Evolutionary conservation across 2,888 invertebrate species (phyloP), one percentile per base, ranked within the genome.

Genomic region (Erebia palarica): DNA sequence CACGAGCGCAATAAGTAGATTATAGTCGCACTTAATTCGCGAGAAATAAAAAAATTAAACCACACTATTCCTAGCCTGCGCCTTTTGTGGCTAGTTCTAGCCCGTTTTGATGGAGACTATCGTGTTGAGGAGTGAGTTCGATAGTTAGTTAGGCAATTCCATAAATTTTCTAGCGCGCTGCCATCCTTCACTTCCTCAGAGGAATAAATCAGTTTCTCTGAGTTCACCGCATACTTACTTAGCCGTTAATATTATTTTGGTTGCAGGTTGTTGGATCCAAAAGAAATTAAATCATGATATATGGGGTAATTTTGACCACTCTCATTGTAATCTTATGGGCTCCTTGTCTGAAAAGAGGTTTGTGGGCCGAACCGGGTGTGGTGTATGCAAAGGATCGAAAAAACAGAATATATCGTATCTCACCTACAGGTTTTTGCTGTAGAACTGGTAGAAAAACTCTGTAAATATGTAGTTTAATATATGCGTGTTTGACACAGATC

Each of bases 351-450:
- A 82, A 75, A 70, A 76, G 77, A 73, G 88, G 85, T 4, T 8
- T 84, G 14, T 88, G 83, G 78, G 74, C 83, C 0, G 58, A 74
- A 2, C 81, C 81, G 0, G 83, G 82, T 0, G 83, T 84, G 0
- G 86, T 88, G 11, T 88, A 81, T 74, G 89, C 88, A 1, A 84
- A 79, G 65, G 89, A 89, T 67, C 80, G 89, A 49, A 84, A 81
- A 65, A 87, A 88, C 73, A 78, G 89, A 8, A 65, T 86, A 8
- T 89, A 82, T 70, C 76, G 77, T 44, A 84, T 89, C 44, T 85
- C 84, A 0, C 81, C 89, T 0, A 85, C 87, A 0, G 82, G 84
- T 16, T 74, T 79, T 42, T 89, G 89, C 74, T 88, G 88, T 75
- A 79, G 79, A 18, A 75, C 69, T 51, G 75, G 73, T n/a, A 21